Base-by-base conservation (phyloP, 2,797 vertebrate genomes). In the Carduelis carduelis region DNA sequence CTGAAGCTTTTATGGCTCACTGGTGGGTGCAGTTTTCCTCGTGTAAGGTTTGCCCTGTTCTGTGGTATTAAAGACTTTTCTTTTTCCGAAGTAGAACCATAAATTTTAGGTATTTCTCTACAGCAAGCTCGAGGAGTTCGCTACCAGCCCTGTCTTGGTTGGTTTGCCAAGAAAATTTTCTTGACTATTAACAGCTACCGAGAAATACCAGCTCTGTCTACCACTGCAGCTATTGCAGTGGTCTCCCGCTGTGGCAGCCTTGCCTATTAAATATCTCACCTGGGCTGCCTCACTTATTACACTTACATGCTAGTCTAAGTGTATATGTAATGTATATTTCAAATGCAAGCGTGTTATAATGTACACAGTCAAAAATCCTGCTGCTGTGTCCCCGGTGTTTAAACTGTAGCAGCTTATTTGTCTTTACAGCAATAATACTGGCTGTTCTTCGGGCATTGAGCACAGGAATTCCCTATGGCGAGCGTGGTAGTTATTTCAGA, bases 71-170 rank as follows among this genome's bases (percentile, higher is more conserved):
- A 46, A 46, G 14, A 21, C 3, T 53, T 12, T 57, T 44, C 0
- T 0, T 0, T 63, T 4, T 19, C 6, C 8, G 3, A n/a, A 22
- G 16, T 0, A 21, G 8, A 59, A 8, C 12, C 11, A 0, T 52
- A 3, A 10, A 12, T 3, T 32, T 37, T 18, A 1, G 4, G 12
- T 47, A 4, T 21, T 14, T 44, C 64, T 22, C 12, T 12, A 6
- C 5, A 30, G 8, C 1, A 12, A 35, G 27, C 6, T 43, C 2
- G 15, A 10, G 6, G 24, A 15, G 1, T 32, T 30, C 20, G 1
- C 27, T 76, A 37, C 27, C 32, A 53, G 20, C 35, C 17, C 5
- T 43, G 2, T 24, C 15, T 35, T 23, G 12, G 24, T n/a, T 69
- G 20, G 1, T 37, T 59, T 35, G 6, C 7, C 15, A 30, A 35